Percentiles rank a stretch among this genome's conserved stretches.
phyloP scores from a whole-genome alignment of 2,797 vertebrate genomes.

The Hydrocynus forskahlii region DNA sequence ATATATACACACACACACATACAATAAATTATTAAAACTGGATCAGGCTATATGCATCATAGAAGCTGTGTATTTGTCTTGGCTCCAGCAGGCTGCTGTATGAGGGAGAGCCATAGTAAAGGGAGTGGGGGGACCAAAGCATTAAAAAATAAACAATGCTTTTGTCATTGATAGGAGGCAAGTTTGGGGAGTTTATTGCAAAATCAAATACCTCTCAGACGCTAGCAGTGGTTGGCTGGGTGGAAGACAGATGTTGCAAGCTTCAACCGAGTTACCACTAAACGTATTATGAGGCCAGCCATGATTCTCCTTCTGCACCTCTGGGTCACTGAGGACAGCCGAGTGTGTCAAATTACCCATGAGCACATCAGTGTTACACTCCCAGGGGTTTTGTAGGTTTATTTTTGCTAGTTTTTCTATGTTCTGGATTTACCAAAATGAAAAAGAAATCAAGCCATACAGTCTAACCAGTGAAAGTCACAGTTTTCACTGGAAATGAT shows the following conservation, averaged over 20 bases:
- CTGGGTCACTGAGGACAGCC: conserved; percentile 14
- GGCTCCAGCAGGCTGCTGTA: neutral
- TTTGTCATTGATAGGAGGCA: conserved; percentile 7
- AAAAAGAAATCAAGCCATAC: neutral
- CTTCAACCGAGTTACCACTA: neutral
- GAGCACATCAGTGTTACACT: conserved; percentile 10
- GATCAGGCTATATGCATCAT: neutral
- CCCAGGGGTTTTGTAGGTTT: neutral
- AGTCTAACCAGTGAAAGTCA: neutral
- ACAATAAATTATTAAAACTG: no score
- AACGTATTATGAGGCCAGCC: conserved; percentile 11
- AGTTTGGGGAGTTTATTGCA: conserved; percentile 10
- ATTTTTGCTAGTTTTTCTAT: neutral
- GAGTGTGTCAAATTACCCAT: conserved; percentile 26
- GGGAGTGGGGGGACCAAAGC: neutral
- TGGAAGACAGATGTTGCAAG: conserved; percentile 10
- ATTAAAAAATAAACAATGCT: conserved; percentile 18
- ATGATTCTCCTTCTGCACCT: conserved; percentile 8
- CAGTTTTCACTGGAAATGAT: no score
- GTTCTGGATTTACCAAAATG: neutral
- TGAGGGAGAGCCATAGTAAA: neutral
- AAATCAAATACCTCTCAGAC: neutral
- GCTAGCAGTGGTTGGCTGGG: neutral
- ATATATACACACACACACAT: no score
- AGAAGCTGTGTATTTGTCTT: neutral